Conservation (phyloP, 2,888 invertebrate genomes). For the Tetragnatha montana region DNA sequence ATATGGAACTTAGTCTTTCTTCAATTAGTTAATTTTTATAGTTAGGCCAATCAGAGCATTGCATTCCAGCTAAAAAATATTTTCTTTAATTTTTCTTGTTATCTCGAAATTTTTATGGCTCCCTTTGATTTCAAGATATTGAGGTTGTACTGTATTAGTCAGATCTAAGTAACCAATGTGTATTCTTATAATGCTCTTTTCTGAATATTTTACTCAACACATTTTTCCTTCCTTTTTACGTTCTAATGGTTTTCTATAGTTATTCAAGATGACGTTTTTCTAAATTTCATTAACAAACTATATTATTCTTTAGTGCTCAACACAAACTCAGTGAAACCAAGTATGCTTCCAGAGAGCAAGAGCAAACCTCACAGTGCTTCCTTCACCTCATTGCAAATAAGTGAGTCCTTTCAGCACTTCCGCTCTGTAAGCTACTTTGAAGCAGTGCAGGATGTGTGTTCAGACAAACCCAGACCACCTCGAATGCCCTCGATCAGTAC, state of each 20-base stretch:
- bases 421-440: conserved; percentile 68
- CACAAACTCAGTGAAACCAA: conserved; percentile 20
- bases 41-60: too few species aligned
- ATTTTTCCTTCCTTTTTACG: not conserved
- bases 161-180: too few species aligned
- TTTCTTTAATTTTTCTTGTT: too few species aligned
- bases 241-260: not conserved
- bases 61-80: too few species aligned
- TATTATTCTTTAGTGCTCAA: not conserved
- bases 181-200: too few species aligned
- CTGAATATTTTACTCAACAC: too few species aligned
- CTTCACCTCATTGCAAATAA: conserved; percentile 60
- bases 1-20: too few species aligned
- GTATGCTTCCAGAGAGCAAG: conserved; percentile 35
- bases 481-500: conserved; percentile 56
- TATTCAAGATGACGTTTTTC: not conserved
- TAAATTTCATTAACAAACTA: not conserved
- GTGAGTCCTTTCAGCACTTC: conserved; percentile 61
- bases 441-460: conserved; percentile 46
- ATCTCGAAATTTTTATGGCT: too few species aligned
- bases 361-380: conserved; percentile 64
- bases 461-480: not conserved
- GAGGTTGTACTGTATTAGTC: too few species aligned
- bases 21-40: too few species aligned
- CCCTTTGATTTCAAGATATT: too few species aligned